Evolutionary conservation across 1,140 invertebrate species (phyloP), one percentile per base, ranked within the genome.

Genomic region (Tetragnatha versicolor): DNA sequence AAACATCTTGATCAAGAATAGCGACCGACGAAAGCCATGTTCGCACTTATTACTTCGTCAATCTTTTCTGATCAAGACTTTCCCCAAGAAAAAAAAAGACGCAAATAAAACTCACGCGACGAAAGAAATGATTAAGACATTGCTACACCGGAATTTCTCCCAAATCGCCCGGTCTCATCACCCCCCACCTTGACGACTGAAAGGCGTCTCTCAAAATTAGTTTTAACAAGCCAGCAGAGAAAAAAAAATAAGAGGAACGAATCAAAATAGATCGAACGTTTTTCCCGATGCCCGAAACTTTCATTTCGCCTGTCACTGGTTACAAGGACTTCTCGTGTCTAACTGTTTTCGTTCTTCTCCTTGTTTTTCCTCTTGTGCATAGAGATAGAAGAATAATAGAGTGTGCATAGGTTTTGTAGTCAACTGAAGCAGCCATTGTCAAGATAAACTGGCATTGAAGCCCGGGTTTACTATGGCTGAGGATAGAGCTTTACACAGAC

Each of bases 271-370:
- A 58, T 9, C 14, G 14, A 42, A 17, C 7, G 20, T 49, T 47
- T 70, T 14, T 55, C 55, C 55, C 49, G 33, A 22, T 55, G 27
- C 29, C n/a, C n/a, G n/a, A 20, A 9, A 55, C 47, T 70, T 70
- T 70, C 49, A 51, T 70, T 70, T 70, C 31, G 68, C 14, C 29
- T 70, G 68, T 53, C 68, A 70, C 20, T 55, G 7, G 22, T n/a
- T 25, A 70, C 33, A 70, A 70, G 49, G 27, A 70, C 25, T 17
- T 70, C 35, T 31, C 25, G 49, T 55, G 29, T 17, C 39, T 25
- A 42, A 35, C 47, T 51, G 20, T 31, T 39, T 22, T 25, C 22
- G 14, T 35, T 55, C 22, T 66, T 47, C 55, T 65, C 35, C 27
- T 65, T 42, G 6, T 22, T 27, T 9, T 53, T 53, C 17, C 25